Evolutionary conservation across 2,113 vertebrate genomes (phyloP).

Genomic region (Aplodontia rufa): DNA sequence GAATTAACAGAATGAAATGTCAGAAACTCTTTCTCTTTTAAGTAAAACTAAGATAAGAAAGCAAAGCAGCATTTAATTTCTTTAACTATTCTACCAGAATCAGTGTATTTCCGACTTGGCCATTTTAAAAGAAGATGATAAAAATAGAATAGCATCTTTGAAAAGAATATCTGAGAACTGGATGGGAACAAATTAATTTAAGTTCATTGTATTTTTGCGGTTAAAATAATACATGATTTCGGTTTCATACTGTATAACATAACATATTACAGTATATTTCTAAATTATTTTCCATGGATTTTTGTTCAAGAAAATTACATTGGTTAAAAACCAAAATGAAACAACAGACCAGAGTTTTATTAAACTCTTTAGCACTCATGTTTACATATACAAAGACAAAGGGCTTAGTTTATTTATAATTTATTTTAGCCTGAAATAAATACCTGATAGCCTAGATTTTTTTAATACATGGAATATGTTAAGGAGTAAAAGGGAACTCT

Average conservation of each 20-base stretch:
- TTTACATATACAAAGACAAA: conserved; percentile 23
- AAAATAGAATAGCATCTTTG: conserved; percentile 33
- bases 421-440: conserved; percentile 20
- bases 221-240: neutral
- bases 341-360: neutral
- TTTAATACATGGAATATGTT: neutral
- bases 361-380: neutral
- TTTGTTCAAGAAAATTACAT: conserved; percentile 17
- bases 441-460: neutral
- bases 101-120: conserved; percentile 36
- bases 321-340: conserved; percentile 35
- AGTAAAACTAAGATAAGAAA: conserved; percentile 23
- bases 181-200: neutral
- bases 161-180: conserved; percentile 5
- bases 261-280: conserved; percentile 42
- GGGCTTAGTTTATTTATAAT: neutral
- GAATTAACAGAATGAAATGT: conserved; percentile 26
- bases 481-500: neutral
- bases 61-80: neutral
- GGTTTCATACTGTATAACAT: conserved; percentile 5
- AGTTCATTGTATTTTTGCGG: neutral
- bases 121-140: conserved; percentile 46
- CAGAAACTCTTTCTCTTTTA: neutral
- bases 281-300: neutral
- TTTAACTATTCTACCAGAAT: neutral